Conservation (phyloP, 2,797 vertebrate species). For the Thunnus albacares region DNA sequence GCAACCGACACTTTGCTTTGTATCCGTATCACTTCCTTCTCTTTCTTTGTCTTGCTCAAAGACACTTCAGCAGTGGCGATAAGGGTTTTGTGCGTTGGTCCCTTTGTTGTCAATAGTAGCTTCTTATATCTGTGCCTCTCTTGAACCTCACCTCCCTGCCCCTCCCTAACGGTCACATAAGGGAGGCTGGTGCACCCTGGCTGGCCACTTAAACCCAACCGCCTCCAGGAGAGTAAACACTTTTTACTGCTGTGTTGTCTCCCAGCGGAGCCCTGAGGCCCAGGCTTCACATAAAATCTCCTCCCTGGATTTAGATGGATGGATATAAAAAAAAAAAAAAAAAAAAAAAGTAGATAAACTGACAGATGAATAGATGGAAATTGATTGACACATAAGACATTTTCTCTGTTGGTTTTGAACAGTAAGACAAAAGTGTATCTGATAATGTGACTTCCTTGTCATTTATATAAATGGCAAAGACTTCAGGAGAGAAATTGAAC, state of each 20-base stretch:
- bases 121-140: conserved; percentile 31
- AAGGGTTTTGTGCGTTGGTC: neutral
- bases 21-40: neutral
- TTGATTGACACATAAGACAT: neutral
- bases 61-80: conserved; percentile 10
- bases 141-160: neutral
- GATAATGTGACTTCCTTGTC: conserved; percentile 7
- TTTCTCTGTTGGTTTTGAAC: conserved; percentile 11
- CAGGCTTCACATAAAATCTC: conserved; percentile 35
- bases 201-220: conserved; percentile 60
- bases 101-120: neutral
- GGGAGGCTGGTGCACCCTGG: conserved; percentile 45
- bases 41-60: neutral
- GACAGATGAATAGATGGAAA: conserved; percentile 20
- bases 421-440: conserved; percentile 22
- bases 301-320: conserved; percentile 35
- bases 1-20: conserved; percentile 22
- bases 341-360: conserved; percentile 13
- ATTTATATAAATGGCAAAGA: conserved; percentile 25
- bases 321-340: conserved; percentile 20
- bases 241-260: conserved; percentile 56
- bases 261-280: conserved; percentile 34
- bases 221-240: conserved; percentile 70
- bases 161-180: conserved; percentile 44
- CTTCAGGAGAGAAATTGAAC: conserved; percentile 5